These are phyloP conservation scores for Catostylus mosaicus DNA, from an alignment of 30 jellyfish, hydroid and myxozoan genomes.

Conservation along the genomic window DNA sequence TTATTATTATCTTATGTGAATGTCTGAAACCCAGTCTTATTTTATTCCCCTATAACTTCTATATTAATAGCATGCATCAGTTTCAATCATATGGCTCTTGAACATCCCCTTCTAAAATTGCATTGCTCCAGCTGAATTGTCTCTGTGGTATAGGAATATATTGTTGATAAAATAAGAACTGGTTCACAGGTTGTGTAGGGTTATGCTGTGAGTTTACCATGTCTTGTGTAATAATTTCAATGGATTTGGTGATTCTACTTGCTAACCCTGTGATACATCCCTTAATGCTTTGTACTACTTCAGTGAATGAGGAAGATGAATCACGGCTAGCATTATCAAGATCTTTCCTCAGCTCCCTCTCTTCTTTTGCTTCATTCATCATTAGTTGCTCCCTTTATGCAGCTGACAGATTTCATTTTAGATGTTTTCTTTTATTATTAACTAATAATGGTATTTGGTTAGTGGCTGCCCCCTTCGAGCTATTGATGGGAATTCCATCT, in stretches of 20 bases:
- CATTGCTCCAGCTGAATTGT: constrained; percentile 1
- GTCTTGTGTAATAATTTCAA: constrained; percentile 1
- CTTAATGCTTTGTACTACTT: constrained; percentile 3
- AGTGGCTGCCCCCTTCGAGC: not conserved
- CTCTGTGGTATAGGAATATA: not conserved
- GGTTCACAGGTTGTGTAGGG: constrained; percentile 1
- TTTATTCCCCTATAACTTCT: not conserved
- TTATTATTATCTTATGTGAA: not conserved
- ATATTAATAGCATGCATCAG: not conserved
- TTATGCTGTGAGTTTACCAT: constrained; percentile 1
- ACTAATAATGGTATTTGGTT: not conserved
- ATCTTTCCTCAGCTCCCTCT: constrained; percentile 17
- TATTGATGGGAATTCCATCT: not conserved
- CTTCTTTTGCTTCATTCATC: constrained; percentile 44
- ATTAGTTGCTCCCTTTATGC: constrained; percentile 34
- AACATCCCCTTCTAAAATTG: not conserved
- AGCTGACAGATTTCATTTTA: constrained; percentile 36
- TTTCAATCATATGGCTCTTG: not conserved
- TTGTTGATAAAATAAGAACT: not conserved
- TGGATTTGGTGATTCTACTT: not conserved
- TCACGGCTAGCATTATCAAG: constrained; percentile 15
- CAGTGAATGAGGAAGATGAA: constrained; percentile 7
- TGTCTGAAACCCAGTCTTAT: not conserved
- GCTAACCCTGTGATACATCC: constrained; percentile 7
- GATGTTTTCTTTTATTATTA: constrained; percentile 62